Base-by-base conservation (phyloP, 2,888 invertebrate species). In the Zele albiditarsus region DNA sequence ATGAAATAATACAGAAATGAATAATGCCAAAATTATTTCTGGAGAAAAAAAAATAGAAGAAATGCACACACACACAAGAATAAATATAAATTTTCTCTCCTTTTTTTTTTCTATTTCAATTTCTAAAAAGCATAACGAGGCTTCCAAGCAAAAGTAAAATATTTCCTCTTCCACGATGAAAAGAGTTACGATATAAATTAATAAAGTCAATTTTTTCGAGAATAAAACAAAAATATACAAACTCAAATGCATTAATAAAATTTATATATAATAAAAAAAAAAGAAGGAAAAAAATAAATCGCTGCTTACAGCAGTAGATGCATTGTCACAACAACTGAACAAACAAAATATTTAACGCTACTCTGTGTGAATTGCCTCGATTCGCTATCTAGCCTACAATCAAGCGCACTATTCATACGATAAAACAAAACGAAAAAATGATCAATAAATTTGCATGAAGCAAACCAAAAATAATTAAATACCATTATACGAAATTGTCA, bases 361-460 rank as follows among this genome's bases (percentile, higher is more conserved):
- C 81, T 82, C 82, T 83, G 80, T 78, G 80, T 82, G 83, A 78
- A 82, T 83, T 85, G 84, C 81, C 83, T 82, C 80, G 84, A 84
- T 83, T 84, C 82, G 80, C 85, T 83, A 81, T 82, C 80, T 84
- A 83, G 84, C 82, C 83, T 83, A 83, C 77, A 82, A 79, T 53
- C 76, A 82, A 83, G 81, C 82, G 83, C 84, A 84, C 83, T 83
- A 46, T 20, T 57, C 42, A 79, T 82, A 82, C 75, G 75, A 77
- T 81, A 80, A 79, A 77, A 62, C 74, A 76, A 77, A 57, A 42
- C 27, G 58, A 38, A 38, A 38, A 38, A 38, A 38, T 4, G 10
- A 38, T 38, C 4, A 38, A 38, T 12, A 12, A 8, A 38, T 38
- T 38, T 31, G 31, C 2, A 38, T 38, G 8, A 8, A 16, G 33